Evolutionary conservation across 2,797 vertebrate genomes (phyloP).

Genomic region (Liparis tanakae): DNA sequence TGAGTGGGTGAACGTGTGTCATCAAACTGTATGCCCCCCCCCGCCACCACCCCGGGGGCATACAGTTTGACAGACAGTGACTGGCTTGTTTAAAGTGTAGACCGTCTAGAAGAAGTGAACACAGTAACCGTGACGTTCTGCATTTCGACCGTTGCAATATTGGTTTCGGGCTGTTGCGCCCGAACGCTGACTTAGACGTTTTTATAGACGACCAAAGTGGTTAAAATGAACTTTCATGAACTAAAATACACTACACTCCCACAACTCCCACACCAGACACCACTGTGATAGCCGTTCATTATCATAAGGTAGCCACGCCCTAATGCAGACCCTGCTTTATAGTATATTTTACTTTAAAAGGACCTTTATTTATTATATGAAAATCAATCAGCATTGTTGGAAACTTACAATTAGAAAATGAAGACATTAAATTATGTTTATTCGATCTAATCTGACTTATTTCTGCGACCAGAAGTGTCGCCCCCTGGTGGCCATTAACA

Average conservation of each 20-base stretch:
- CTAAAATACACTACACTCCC: neutral
- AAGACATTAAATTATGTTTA: neutral
- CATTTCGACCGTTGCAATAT: no score
- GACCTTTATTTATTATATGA: no score
- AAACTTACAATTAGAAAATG: neutral
- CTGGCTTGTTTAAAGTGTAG: neutral
- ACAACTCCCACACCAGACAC: no score
- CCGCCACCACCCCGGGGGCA: neutral
- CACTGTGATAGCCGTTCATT: no score
- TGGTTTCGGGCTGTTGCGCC: neutral
- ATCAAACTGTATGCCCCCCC: no score
- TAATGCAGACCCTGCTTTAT: neutral
- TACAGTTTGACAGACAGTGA: neutral
- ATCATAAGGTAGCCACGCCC: no score
- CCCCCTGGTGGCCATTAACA: neutral
- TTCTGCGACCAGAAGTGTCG: neutral
- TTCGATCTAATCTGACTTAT: neutral
- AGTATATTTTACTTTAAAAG: neutral
- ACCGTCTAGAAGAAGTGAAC: no score
- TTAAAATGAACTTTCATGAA: neutral
- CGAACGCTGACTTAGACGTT: neutral
- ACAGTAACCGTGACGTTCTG: no score
- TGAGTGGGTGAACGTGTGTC: slow-evolving; percentile 1
- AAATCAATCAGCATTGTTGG: no score
- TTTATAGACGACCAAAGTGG: no score